phyloP scores from a whole-genome alignment of 2,888 invertebrate genomes.

The Blastobasis adustella region DNA sequence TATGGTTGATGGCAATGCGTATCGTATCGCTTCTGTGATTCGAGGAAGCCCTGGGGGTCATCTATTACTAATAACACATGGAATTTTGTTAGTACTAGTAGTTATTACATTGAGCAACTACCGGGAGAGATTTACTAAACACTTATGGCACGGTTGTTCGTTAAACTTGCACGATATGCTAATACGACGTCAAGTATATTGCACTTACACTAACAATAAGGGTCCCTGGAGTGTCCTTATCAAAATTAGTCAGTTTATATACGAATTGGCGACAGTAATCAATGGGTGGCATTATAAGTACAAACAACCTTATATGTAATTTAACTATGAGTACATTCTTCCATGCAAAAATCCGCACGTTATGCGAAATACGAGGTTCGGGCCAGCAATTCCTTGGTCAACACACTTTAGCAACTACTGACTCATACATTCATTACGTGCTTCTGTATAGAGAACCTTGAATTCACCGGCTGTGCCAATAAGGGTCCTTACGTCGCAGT shows the following conservation, averaged over 20 bases:
- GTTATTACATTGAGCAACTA: conserved; percentile 43
- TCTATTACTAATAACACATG: conserved; percentile 39
- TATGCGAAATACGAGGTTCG: too few species aligned
- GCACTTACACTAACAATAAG: conserved; percentile 32
- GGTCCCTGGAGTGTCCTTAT: conserved; percentile 22
- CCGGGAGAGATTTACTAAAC: conserved; percentile 37
- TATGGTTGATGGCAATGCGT: too few species aligned
- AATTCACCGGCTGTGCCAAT: conserved; percentile 9
- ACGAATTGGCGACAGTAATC: too few species aligned
- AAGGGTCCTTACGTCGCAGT: not conserved
- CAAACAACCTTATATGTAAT: too few species aligned
- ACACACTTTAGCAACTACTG: too few species aligned
- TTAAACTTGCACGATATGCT: conserved; percentile 36
- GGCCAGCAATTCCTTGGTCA: too few species aligned
- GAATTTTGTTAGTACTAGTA: conserved; percentile 27
- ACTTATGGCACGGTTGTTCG: conserved; percentile 68
- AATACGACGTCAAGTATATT: conserved; percentile 24
- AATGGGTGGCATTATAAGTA: too few species aligned
- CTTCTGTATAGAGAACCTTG: too few species aligned
- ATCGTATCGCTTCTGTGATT: conserved; percentile 33
- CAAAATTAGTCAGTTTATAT: too few species aligned
- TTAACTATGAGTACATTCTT: too few species aligned
- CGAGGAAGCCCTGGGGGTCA: conserved; percentile 56
- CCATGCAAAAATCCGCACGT: too few species aligned
- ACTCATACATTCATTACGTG: too few species aligned